A percentile compares a stretch with the other conserved stretches of the same genome.
Evolutionary conservation across 2,113 vertebrate genomes (phyloP).

Genomic region (Paratilapia polleni): DNA sequence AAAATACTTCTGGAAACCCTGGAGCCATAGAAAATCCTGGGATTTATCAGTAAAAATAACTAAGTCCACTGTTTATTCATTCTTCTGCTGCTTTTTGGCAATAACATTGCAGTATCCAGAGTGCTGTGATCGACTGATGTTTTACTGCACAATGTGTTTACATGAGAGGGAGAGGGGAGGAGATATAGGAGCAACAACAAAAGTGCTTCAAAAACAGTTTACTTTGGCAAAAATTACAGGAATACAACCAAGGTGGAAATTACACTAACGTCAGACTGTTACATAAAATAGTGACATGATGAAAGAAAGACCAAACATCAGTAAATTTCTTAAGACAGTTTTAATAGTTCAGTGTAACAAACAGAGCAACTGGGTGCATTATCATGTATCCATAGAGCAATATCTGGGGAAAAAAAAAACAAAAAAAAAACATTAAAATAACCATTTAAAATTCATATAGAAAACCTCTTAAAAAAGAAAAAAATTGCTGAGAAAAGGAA

Average conservation of each 20-base stretch:
- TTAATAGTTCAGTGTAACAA: constrained; percentile 76
- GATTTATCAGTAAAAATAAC: constrained; percentile 45
- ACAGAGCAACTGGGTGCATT: constrained; percentile 67
- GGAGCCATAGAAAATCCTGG: constrained; percentile 26
- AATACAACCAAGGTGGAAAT: background rate
- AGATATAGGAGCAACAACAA: background rate
- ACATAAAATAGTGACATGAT: background rate
- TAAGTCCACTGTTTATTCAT: constrained; percentile 53
- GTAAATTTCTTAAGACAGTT: constrained; percentile 63
- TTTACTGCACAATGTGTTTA: constrained; percentile 45
- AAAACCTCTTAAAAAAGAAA: constrained; percentile 70
- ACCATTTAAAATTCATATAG: constrained; percentile 75
- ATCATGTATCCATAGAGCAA: constrained; percentile 65
- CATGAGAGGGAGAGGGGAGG: background rate
- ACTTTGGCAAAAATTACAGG: constrained; percentile 23
- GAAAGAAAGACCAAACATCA: constrained; percentile 5
- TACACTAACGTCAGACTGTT: background rate
- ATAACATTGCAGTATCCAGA: constrained; percentile 12
- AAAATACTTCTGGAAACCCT: constrained; percentile 45
- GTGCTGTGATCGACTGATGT: constrained; percentile 16
- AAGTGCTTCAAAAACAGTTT: constrained; percentile 5
- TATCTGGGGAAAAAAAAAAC: constrained; percentile 34
- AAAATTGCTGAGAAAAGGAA: constrained; percentile 28
- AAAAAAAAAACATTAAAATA: constrained; percentile 76
- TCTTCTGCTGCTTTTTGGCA: constrained; percentile 35